Base-by-base conservation (phyloP, 2,888 invertebrate genomes). In the Andrena bicolor region DNA sequence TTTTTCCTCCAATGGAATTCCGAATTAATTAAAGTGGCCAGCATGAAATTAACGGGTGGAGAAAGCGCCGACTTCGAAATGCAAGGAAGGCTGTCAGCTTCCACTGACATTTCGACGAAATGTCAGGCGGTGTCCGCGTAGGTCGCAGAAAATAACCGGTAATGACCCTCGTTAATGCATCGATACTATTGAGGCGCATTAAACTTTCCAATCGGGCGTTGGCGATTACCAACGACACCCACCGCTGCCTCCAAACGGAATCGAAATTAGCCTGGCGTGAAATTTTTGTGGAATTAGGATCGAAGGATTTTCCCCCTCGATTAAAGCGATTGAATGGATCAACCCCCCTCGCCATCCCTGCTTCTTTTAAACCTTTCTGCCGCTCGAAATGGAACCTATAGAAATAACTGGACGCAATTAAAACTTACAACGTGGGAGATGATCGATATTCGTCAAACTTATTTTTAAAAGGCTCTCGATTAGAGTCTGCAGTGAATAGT, bases 81-180 rank as follows among this genome's bases (percentile, higher is more conserved):
- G 3, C 56, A 32, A 35, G 26, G 41, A 8, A 8, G 30, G 30
- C 30, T 23, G 56, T 0, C n/a, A 65, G 10, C 30, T 35, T 49
- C 32, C 26, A 20, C 61, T 41, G 66, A 77, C 61, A 74, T 78
- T 68, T 32, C 72, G 53, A 26, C 28, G 53, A 78, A 78, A 78
- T 74, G 66, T 78, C 77, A 78, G 56, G 61, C 48, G 66, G 61
- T n/a, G 10, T 8, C 41, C 41, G 53, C 61, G 61, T 78, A 20
- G 66, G 61, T 63, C n/a, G 66, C 23, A 8, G 51, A 74, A 74
- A 78, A 41, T 61, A 60, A 20, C 10, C 49, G 49, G 72, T 72
- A 65, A 71, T 51, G 58, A 48, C 7, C 60, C 23, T 65, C 60
- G 72, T 65, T 72, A 77, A 65, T 48, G 49, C 20, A 5, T 23